Conservation (phyloP, 2,888 invertebrate genomes). For the Cephus pulcher region DNA sequence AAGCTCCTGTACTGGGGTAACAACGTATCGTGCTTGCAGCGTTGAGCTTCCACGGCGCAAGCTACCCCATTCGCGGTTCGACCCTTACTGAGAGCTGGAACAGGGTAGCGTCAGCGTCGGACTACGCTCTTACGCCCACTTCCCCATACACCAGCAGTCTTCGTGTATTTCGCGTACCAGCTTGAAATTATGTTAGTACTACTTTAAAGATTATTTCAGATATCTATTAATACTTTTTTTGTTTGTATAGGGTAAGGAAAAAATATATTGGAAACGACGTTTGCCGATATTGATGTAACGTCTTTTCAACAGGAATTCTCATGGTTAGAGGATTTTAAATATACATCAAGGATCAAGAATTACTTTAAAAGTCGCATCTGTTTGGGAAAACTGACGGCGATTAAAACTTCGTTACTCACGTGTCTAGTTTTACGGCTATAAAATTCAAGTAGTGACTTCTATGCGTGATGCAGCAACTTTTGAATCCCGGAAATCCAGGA, state of each 20-base stretch:
- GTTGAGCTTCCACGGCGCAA: constrained; percentile 25
- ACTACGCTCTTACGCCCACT: background rate
- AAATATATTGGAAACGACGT: background rate
- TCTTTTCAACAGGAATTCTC: background rate
- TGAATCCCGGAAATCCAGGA: background rate
- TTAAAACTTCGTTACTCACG: background rate
- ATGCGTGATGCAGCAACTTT: background rate
- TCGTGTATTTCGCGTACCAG: background rate
- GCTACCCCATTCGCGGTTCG: constrained; percentile 49
- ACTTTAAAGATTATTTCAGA: background rate
- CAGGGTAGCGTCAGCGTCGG: background rate
- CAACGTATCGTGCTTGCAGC: background rate
- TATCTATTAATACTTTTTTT: background rate
- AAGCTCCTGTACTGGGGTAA: background rate
- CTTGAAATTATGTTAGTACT: background rate
- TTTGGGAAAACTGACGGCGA: background rate
- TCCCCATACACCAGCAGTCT: background rate
- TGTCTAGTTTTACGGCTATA: background rate
- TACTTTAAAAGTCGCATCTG: background rate
- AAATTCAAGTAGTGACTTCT: background rate
- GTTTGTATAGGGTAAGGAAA: background rate
- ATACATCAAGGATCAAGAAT: background rate
- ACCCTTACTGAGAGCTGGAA: constrained; percentile 46
- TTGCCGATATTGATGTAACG: background rate
- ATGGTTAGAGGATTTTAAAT: background rate